A percentile compares a stretch with the other conserved stretches of the same genome.
phyloP scores from a whole-genome alignment of 2,888 invertebrate genomes.

The Sesamia inferens region DNA sequence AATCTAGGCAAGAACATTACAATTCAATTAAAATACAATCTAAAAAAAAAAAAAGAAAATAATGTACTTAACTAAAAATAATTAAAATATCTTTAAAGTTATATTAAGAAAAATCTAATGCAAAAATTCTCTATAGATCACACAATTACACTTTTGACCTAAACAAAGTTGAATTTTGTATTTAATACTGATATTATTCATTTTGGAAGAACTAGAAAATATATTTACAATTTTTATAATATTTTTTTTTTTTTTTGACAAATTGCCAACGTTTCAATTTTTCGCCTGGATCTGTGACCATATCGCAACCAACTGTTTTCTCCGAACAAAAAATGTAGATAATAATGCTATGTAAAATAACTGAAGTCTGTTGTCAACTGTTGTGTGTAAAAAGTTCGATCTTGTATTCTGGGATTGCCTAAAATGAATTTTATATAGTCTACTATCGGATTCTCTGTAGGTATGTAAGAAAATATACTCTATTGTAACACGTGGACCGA shows the following conservation, averaged over 20 bases:
- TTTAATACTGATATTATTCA: slow-evolving; percentile 88
- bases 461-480: slow-evolving; percentile 88
- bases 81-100: slow-evolving; percentile 81
- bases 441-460: slow-evolving; percentile 85
- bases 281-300: slow-evolving; percentile 88
- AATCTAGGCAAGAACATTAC: slow-evolving; percentile 89
- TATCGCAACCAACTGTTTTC: slow-evolving; percentile 87
- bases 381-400: slow-evolving; percentile 89
- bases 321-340: slow-evolving; percentile 58
- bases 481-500: slow-evolving; percentile 85
- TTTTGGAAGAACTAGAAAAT: slow-evolving; percentile 90
- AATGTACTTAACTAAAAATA: slow-evolving; percentile 73
- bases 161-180: slow-evolving; percentile 89
- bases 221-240: slow-evolving; percentile 85
- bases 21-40: slow-evolving; percentile 83
- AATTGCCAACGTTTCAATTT: slow-evolving; percentile 85
- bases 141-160: slow-evolving; percentile 88
- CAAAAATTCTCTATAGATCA: slow-evolving; percentile 87
- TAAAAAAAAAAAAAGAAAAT: slow-evolving; percentile 78
- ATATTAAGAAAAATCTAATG: slow-evolving; percentile 83
- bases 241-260: slow-evolving; percentile 61
- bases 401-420: slow-evolving; percentile 90
- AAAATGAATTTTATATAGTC: slow-evolving; percentile 87
- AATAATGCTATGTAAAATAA: slow-evolving; percentile 73
- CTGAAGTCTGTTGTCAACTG: slow-evolving; percentile 76